Evolutionary conservation across 1,140 invertebrate species (phyloP), one percentile per base, ranked within the genome.

Genomic region (Pogonognathellus flavescens): DNA sequence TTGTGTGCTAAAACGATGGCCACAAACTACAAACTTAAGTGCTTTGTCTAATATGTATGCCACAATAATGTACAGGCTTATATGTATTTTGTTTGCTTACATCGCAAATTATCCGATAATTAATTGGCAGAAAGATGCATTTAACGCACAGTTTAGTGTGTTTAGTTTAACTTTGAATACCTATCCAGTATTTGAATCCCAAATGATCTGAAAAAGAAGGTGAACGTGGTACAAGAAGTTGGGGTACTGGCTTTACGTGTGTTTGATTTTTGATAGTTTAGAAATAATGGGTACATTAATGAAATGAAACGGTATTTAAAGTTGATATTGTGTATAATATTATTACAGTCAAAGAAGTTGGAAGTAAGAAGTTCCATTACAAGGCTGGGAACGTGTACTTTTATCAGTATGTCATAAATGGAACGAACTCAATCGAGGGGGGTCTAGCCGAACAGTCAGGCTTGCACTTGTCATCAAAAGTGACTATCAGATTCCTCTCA

Each of bases 381-480:
- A 89, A 91, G 18, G 89, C 91, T 80, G 91, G 91, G 31, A 90
- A 91, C 18, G 90, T 92, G 41, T 94, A 94, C 88, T 91, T 92
- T 86, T 95, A 95, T 90, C 91, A 93, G 31, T 95, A 95, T 88
- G 91, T 91, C 85, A 91, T 94, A 11, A 91, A 93, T 84, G 91
- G 93, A 25, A 93, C 92, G 55, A 93, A 93, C 5, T 92, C 93
- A 88, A 94, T 95, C 85, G 92, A 93, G 83, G 93, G 93, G 3
- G 93, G 93, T 6, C 94, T 93, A 66, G 92, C 92, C 87, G 94
- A 95, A 87, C 91, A 92, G 50, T 94, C 94, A 6, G 93, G 92
- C 76, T 89, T 95, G n/a, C 91, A 92, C 89, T 90, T 95, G 7
- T 91, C 92, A 86, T 91, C 93, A 66, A 89, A 90, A 84, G 91